A percentile compares a stretch with the other conserved stretches of the same genome.
Evolutionary conservation across 1,140 invertebrate genomes (phyloP).

Genomic region (Meloidogyne floridensis): DNA sequence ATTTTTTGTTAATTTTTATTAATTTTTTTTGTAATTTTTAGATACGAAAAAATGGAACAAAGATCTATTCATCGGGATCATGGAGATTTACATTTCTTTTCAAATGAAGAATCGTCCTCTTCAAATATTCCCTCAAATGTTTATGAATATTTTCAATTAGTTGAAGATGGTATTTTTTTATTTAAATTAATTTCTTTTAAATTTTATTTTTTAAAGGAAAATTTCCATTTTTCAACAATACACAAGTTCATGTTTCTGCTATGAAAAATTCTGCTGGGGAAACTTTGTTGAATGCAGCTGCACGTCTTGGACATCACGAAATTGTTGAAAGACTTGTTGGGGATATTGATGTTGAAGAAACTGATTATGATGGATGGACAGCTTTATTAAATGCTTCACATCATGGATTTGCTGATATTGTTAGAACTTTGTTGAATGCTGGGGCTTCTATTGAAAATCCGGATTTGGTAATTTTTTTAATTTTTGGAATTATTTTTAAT

Average conservation of each 20-base stretch:
- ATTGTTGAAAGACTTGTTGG: slow-evolving; percentile 45
- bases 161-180: neutral
- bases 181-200: neutral
- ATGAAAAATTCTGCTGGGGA: slow-evolving; percentile 54
- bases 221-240: slow-evolving; percentile 33
- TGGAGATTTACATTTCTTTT: slow-evolving; percentile 20
- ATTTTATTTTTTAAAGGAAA: slow-evolving; percentile 12
- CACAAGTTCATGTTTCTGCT: slow-evolving; percentile 28
- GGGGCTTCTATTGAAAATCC: slow-evolving; percentile 84
- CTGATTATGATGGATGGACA: slow-evolving; percentile 82
- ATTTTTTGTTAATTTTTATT: neutral
- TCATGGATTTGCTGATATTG: slow-evolving; percentile 82
- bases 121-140: slow-evolving; percentile 32
- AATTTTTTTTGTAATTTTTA: neutral
- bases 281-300: slow-evolving; percentile 60
- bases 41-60: neutral
- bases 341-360: slow-evolving; percentile 51
- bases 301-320: slow-evolving; percentile 52
- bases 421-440: slow-evolving; percentile 80
- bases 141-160: slow-evolving; percentile 39
- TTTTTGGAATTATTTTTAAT: neutral
- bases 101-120: slow-evolving; percentile 21
- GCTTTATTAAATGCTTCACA: slow-evolving; percentile 85
- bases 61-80: neutral
- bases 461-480: slow-evolving; percentile 74